Conservation (phyloP, 2,888 invertebrate species). For the Agriopis leucophaearia region DNA sequence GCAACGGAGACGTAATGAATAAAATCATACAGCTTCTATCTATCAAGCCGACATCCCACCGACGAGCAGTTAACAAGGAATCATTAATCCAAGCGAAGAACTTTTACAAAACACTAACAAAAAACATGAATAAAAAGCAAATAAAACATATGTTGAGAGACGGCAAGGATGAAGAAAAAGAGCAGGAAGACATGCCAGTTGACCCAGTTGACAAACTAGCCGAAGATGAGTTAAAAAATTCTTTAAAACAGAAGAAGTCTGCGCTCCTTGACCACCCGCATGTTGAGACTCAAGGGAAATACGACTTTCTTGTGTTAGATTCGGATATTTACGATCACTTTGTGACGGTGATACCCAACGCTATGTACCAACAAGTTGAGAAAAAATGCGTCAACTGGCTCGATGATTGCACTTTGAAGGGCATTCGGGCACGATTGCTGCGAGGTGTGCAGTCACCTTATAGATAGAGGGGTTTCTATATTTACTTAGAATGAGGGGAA, state of each 20-base stretch:
- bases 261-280: conserved; percentile 60
- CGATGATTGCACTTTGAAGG: conserved; percentile 70
- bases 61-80: conserved; percentile 9
- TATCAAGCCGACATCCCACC: not conserved
- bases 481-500: not conserved
- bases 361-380: conserved; percentile 68
- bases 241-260: conserved; percentile 52
- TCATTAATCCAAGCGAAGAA: conserved; percentile 8
- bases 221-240: conserved; percentile 60
- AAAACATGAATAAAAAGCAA: conserved; percentile 18
- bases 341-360: conserved; percentile 72
- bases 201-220: conserved; percentile 6
- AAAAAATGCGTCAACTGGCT: conserved; percentile 78
- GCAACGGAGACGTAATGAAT: conserved; percentile 4
- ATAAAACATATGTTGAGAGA: conserved; percentile 4
- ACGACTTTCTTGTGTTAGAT: conserved; percentile 70
- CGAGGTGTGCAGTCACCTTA: conserved; percentile 47
- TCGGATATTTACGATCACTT: conserved; percentile 56
- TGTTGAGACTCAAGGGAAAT: conserved; percentile 60
- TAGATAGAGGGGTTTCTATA: conserved; percentile 3
- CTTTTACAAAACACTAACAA: conserved; percentile 22
- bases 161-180: not conserved
- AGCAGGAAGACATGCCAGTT: not conserved
- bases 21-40: conserved; percentile 17
- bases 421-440: conserved; percentile 62